Base-by-base conservation (phyloP, 2,888 invertebrate species). In the Macrosiphum euphorbiae region DNA sequence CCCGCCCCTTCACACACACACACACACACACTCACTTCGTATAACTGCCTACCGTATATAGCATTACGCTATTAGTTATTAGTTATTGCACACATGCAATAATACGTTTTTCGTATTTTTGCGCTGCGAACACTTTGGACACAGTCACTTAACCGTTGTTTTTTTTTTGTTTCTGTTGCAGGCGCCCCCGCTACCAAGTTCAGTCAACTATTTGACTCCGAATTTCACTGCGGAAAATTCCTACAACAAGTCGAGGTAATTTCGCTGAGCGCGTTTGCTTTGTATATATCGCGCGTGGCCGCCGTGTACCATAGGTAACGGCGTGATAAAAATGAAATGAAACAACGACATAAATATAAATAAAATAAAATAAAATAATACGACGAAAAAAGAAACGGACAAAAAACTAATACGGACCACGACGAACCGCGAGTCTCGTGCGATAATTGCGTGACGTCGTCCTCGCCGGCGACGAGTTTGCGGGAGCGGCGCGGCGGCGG, bases 211-310 rank as follows among this genome's bases (percentile, higher is more conserved):
- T 52, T 41, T 92, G 24, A 1, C 94, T 10, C 94, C 94, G 28
- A 52, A 85, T 61, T 90, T 61, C 47, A 41, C 94, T 8, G n/a
- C 58, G 41, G 94, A 94, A 85, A 94, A 90, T 61, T 67, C 47
- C 89, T 90, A 67, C 94, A 90, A 84, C 86, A 94, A 61, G 50
- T 86, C 94, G 8, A 90, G 90, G 94, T 94, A 94, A 86, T 90
- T 92, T 52, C 44, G 67, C 35, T 35, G 50, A 50, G 50, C 47
- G 90, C 20, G 7, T 84, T 52, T 26, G 26, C 1, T 26, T n/a
- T 52, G 35, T 35, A 13, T 35, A 13, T 50, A n/a, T 87, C 26
- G 41, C 28, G 41, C 55, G 88, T 24, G n/a, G 61, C 61, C 26
- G 58, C 26, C 58, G 61, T 20, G 20, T 20, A 20, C 0, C 7